Percentiles rank a stretch among this genome's conserved stretches.
Conservation (phyloP, 2,888 invertebrate genomes). For the Euproctis similis region DNA sequence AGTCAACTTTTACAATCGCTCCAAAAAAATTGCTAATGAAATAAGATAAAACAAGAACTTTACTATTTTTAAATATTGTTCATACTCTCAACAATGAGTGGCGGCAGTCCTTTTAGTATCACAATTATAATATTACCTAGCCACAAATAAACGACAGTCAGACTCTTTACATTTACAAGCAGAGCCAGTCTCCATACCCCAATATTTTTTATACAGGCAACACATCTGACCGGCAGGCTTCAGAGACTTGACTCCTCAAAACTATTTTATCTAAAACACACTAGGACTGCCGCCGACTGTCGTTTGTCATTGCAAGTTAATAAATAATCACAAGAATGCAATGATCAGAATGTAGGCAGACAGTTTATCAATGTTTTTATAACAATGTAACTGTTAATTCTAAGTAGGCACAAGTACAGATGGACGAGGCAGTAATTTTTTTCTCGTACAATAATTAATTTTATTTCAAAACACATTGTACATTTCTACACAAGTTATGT, state of each 20-base stretch:
- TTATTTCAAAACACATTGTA: slow-evolving; percentile 54
- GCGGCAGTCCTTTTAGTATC: slow-evolving; percentile 63
- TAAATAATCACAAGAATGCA: slow-evolving; percentile 48
- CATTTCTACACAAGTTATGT: slow-evolving; percentile 46
- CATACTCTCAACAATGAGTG: slow-evolving; percentile 32
- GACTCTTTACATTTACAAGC: slow-evolving; percentile 40
- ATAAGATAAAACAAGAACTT: too few relatives aligned
- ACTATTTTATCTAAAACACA: slow-evolving; percentile 21
- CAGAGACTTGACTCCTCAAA: slow-evolving; percentile 21
- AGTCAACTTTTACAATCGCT: too few relatives aligned
- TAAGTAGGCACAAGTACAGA: slow-evolving; percentile 62
- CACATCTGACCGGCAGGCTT: slow-evolving; percentile 41
- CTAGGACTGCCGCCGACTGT: slow-evolving; percentile 52
- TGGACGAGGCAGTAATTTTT: slow-evolving; percentile 36
- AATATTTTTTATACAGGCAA: slow-evolving; percentile 27
- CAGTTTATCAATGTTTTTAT: too few relatives aligned
- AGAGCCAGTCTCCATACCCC: slow-evolving; percentile 23
- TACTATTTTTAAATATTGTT: slow-evolving; percentile 12
- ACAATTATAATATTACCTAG: slow-evolving; percentile 52
- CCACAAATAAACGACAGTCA: slow-evolving; percentile 57
- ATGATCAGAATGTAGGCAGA: too few relatives aligned
- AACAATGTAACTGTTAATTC: slow-evolving; percentile 43
- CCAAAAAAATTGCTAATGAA: too few relatives aligned
- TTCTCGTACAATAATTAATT: too few relatives aligned
- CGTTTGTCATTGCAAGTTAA: slow-evolving; percentile 39